Evolutionary conservation across 2,888 invertebrate genomes (phyloP).

Genomic region (Amphipoea oculea): DNA sequence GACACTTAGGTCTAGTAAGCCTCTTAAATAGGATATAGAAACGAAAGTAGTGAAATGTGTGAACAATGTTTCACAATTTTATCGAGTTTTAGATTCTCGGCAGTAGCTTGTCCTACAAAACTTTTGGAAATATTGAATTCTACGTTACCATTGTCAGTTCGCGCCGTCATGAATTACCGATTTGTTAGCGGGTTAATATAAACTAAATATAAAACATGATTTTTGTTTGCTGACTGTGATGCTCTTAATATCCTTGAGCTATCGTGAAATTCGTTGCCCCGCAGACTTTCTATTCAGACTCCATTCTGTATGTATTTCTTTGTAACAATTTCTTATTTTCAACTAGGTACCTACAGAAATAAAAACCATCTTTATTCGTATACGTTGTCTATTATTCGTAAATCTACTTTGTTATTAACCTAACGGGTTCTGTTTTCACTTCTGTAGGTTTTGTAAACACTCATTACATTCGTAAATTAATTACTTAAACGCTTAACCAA

Average conservation of each 20-base stretch:
- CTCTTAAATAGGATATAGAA: conserved; percentile 16
- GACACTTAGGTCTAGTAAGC: too few relatives aligned
- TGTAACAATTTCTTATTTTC: conserved; percentile 31
- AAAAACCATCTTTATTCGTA: conserved; percentile 39
- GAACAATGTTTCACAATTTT: conserved; percentile 16
- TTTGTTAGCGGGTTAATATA: conserved; percentile 27
- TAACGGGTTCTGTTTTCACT: conserved; percentile 13
- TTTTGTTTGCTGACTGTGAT: conserved; percentile 23
- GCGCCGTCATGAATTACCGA: conserved; percentile 42
- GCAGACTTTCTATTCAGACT: conserved; percentile 38
- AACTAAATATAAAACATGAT: conserved; percentile 46
- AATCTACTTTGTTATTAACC: conserved; percentile 27
- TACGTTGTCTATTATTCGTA: conserved; percentile 28
- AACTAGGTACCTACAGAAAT: conserved; percentile 15
- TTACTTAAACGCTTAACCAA: conserved; percentile 13
- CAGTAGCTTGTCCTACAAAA: neutral
- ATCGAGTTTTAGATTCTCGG: neutral
- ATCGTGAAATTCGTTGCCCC: conserved; percentile 28
- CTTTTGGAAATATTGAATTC: conserved; percentile 25
- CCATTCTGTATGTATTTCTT: conserved; percentile 35
- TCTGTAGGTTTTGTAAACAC: conserved; percentile 28
- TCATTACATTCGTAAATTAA: conserved; percentile 27
- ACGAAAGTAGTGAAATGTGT: neutral
- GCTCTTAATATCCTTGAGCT: conserved; percentile 36
- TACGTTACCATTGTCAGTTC: conserved; percentile 12